Base-by-base conservation (phyloP, 2,113 vertebrate genomes). In the Trematomus loennbergii region DNA sequence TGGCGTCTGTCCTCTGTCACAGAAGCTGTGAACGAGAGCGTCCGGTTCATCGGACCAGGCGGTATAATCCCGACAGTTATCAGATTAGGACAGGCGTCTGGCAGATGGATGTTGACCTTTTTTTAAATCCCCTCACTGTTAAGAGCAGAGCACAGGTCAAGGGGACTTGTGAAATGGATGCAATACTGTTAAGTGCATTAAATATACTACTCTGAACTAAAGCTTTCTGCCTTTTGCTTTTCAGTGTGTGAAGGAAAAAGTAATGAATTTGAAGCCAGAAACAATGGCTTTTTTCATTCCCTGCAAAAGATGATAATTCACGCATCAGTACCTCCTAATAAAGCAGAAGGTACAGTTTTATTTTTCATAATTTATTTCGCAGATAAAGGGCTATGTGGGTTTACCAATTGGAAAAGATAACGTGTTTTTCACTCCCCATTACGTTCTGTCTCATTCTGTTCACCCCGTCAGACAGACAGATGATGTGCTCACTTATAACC, bases 41-140 rank as follows among this genome's bases (percentile, higher is more conserved):
- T 60, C 45, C 12, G 9, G 66, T 50, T 73, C 50, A 59, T 65
- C 25, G 2, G 63, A 78, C 50, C 33, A 69, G 84, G 71, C 75
- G 16, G 4, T 50, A 83, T 91, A 89, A 91, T 92, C 89, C 88
- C 68, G 78, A 86, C 79, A 81, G 79, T 92, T 93, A 89, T 78
- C 88, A 89, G 88, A 92, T 89, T 88, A 88, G 64, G 78, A 68
- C 50, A 79, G 70, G 68, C 78, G 18, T 79, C 74, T 87, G 87
- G 83, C 60, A 66, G 85, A 75, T 80, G 82, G 80, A 86, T 79
- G 85, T 60, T 70, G 75, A 89, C 86, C 83, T 75, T 79, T 71
- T 90, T 71, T 90, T 57, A 78, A 92, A 90, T 91, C 91, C 80
- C 58, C n/a, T 83, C 45, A 57, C 60, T 86, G 74, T 75, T 89